phyloP scores from a whole-genome alignment of 1,140 invertebrate species.

The Drosophila pandora region DNA sequence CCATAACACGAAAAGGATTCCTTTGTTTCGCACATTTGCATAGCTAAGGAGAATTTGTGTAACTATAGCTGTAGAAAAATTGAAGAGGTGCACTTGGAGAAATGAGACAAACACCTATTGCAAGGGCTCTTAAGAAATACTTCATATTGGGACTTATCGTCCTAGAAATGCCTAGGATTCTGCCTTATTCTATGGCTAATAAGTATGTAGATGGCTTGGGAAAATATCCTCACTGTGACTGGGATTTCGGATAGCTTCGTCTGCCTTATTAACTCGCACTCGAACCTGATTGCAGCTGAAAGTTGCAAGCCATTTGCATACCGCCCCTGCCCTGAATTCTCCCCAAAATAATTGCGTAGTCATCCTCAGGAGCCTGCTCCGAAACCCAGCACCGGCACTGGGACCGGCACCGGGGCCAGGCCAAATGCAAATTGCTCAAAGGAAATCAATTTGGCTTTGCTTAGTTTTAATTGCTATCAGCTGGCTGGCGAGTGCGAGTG shows the following conservation, averaged over 20 bases:
- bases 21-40: slow-evolving; percentile 64
- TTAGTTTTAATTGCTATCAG: slow-evolving; percentile 76
- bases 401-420: not conserved
- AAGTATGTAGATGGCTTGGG: not conserved
- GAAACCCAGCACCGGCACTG: not conserved
- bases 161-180: not conserved
- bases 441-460: slow-evolving; percentile 75
- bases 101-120: not conserved
- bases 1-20: slow-evolving; percentile 56
- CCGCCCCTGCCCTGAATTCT: not conserved
- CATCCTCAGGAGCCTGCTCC: slow-evolving; percentile 23
- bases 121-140: not conserved
- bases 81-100: not conserved
- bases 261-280: slow-evolving; percentile 41
- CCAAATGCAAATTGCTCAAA: slow-evolving; percentile 53
- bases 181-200: not conserved
- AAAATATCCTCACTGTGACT: not conserved
- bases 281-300: slow-evolving; percentile 35
- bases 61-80: slow-evolving; percentile 24
- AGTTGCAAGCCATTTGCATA: slow-evolving; percentile 51
- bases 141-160: too few species aligned
- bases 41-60: slow-evolving; percentile 46
- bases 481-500: not conserved
- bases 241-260: slow-evolving; percentile 22
- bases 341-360: slow-evolving; percentile 31